Percentiles rank a stretch among this genome's conserved stretches.
These are phyloP conservation scores for Heliconius melpomene DNA, from an alignment of 1,140 invertebrate species.

Conservation along the genomic window DNA sequence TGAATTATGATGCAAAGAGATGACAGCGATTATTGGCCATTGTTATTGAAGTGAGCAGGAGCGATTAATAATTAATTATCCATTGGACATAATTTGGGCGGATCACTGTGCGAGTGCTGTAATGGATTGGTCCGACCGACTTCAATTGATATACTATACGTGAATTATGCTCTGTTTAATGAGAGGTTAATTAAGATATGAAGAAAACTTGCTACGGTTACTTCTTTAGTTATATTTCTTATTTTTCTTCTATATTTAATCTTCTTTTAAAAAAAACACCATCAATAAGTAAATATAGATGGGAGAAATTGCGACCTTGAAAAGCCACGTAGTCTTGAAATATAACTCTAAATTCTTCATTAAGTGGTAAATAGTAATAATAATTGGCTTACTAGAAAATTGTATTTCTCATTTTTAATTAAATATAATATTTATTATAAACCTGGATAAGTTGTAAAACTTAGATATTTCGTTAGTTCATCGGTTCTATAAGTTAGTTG, in stretches of 20 bases:
- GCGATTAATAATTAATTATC: conserved; percentile 79
- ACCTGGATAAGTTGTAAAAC: no score
- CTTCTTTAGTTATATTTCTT: not conserved
- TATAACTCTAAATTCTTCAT: not conserved
- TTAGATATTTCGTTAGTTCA: no score
- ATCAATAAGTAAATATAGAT: no score
- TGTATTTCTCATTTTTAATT: no score
- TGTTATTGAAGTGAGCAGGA: conserved; percentile 72
- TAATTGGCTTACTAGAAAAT: no score
- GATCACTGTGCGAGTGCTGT: conserved; percentile 58
- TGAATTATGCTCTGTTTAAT: conserved; percentile 26
- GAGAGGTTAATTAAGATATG: not conserved
- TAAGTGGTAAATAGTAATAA: not conserved
- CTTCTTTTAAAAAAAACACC: no score
- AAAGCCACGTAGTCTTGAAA: no score
- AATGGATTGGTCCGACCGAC: conserved; percentile 56
- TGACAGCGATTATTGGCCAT: conserved; percentile 58
- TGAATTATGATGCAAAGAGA: conserved; percentile 25
- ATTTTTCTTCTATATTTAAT: no score
- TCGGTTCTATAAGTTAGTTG: no score
- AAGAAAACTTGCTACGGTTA: not conserved
- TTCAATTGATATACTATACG: conserved; percentile 47
- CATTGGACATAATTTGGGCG: conserved; percentile 79
- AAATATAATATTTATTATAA: no score
- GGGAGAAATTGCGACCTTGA: no score